Percentiles rank a stretch among this genome's conserved stretches.
These are phyloP conservation scores for Thera obeliscata DNA, from an alignment of 2,888 invertebrate species.

Conservation along the genomic window DNA sequence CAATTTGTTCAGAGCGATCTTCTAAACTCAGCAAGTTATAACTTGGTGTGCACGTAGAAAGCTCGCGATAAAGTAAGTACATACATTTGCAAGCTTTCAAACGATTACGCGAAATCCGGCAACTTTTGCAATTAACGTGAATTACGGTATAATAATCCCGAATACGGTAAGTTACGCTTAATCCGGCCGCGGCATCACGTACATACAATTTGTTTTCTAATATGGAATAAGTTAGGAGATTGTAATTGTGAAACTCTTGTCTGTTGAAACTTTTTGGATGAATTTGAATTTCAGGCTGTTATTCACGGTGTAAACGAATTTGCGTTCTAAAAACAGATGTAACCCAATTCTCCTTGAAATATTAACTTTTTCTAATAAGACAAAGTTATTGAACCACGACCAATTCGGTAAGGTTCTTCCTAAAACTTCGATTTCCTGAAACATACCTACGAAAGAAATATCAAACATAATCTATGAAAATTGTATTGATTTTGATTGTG, in stretches of 20 bases:
- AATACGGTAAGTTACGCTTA: slow-evolving; percentile 16
- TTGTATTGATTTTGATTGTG: no score
- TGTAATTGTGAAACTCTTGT: neutral
- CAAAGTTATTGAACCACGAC: no score
- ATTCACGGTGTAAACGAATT: neutral
- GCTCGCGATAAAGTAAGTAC: slow-evolving; percentile 11
- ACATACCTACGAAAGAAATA: no score
- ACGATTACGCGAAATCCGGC: slow-evolving; percentile 35
- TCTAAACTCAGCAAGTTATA: slow-evolving; percentile 9
- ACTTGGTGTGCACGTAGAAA: slow-evolving; percentile 15
- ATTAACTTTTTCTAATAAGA: no score
- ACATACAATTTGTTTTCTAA: slow-evolving; percentile 25
- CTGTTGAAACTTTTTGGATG: neutral
- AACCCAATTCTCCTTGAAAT: no score
- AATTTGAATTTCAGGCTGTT: neutral
- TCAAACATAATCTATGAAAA: no score
- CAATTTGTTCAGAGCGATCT: neutral
- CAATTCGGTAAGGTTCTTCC: no score
- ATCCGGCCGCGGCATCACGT: slow-evolving; percentile 23
- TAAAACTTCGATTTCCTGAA: no score
- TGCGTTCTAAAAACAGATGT: neutral
- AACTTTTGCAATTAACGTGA: slow-evolving; percentile 41
- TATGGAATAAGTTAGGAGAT: slow-evolving; percentile 1
- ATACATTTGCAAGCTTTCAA: slow-evolving; percentile 26
- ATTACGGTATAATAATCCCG: slow-evolving; percentile 29